A percentile compares a stretch with the other conserved stretches of the same genome.
These are phyloP conservation scores for Phrynocephalus versicolor DNA, from an alignment of 2,113 vertebrate species.

Conservation along the genomic window DNA sequence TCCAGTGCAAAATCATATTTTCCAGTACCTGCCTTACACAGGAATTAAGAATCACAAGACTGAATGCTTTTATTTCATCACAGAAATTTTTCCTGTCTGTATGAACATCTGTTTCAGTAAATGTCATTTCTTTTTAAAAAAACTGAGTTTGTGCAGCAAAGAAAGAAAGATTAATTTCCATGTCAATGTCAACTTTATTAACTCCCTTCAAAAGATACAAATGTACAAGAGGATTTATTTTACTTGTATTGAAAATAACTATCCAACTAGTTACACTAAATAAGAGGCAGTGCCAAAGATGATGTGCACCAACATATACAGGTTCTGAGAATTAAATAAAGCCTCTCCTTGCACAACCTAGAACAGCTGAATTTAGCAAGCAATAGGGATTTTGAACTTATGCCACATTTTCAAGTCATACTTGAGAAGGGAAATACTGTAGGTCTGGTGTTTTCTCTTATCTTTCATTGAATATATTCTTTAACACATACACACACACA, in stretches of 20 bases:
- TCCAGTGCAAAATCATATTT: too few relatives aligned
- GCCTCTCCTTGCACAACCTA: conserved; percentile 14
- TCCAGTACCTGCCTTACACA: background rate
- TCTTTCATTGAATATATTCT: too few relatives aligned
- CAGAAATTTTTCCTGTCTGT: too few relatives aligned
- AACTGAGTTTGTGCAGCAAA: background rate
- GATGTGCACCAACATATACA: background rate
- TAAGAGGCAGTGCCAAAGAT: background rate
- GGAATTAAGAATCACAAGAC: background rate
- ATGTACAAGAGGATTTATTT: background rate
- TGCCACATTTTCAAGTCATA: background rate
- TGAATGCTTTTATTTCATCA: too few relatives aligned
- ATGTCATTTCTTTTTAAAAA: background rate
- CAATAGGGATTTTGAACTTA: background rate
- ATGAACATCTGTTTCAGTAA: background rate
- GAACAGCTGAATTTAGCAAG: background rate
- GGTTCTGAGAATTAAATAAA: conserved; percentile 31
- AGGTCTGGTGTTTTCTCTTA: background rate
- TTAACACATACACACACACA: too few relatives aligned
- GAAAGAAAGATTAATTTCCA: background rate
- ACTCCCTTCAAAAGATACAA: background rate
- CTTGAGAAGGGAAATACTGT: background rate
- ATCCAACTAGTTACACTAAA: conserved; percentile 18
- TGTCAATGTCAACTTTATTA: background rate
- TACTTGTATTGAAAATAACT: background rate